A percentile compares a stretch with the other conserved stretches of the same genome.
Evolutionary conservation across 2,888 invertebrate species (phyloP).

Genomic region (Apamea crenata): DNA sequence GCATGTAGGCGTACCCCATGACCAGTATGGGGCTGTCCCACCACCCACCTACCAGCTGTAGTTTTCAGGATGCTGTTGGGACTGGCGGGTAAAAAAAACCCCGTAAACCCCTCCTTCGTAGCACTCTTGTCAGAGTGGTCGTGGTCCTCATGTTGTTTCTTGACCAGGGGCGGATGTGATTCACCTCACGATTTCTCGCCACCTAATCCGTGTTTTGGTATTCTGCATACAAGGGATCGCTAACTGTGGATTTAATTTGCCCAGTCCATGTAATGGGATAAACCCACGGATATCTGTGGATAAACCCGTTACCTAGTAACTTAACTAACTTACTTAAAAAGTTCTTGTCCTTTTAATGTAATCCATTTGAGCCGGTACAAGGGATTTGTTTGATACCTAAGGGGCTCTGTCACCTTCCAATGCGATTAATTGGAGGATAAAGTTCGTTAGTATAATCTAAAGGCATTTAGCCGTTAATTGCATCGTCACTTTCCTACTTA

Average conservation of each 20-base stretch:
- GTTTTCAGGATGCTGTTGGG: too few relatives aligned
- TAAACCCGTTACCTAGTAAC: background rate
- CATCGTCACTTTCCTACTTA: constrained; percentile 4
- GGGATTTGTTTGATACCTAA: background rate
- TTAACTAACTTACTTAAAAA: background rate
- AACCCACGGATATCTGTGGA: background rate
- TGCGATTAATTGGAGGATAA: constrained; percentile 32
- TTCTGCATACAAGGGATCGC: background rate
- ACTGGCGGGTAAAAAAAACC: too few relatives aligned
- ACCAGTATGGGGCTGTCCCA: too few relatives aligned
- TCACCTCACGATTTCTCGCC: background rate
- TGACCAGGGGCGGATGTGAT: background rate
- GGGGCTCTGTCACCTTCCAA: constrained; percentile 20
- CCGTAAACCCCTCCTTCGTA: background rate
- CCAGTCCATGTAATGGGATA: background rate
- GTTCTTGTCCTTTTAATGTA: background rate
- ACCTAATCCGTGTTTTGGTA: background rate
- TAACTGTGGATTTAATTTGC: background rate
- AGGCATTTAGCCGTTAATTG: constrained; percentile 15
- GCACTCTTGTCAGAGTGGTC: background rate
- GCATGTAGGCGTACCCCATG: too few relatives aligned
- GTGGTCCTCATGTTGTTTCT: background rate
- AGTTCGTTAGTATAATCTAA: constrained; percentile 23
- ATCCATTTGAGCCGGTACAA: constrained; percentile 24
- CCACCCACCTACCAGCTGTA: too few relatives aligned